phyloP scores from a whole-genome alignment of 2,888 invertebrate genomes.

The Oligia fasciuncula region DNA sequence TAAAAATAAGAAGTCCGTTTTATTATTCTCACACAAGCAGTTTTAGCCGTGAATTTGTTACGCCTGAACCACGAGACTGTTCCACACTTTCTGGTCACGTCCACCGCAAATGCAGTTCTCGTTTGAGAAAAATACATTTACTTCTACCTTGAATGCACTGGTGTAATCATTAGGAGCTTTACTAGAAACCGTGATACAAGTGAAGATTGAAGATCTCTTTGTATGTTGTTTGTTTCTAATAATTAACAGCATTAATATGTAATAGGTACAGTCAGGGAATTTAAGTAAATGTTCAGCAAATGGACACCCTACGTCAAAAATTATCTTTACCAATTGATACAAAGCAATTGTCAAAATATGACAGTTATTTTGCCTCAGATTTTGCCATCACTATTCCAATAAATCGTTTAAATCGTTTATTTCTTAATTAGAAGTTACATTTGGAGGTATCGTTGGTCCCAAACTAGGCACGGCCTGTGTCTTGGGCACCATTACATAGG shows the following conservation, averaged over 20 bases:
- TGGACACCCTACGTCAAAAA: no score
- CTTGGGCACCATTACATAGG: no score
- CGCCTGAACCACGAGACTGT: slow-evolving; percentile 13
- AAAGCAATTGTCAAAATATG: no score
- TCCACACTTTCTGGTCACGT: slow-evolving; percentile 67
- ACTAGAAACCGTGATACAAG: background rate
- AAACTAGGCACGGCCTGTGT: no score
- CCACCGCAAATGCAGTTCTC: slow-evolving; percentile 62
- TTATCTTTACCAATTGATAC: no score
- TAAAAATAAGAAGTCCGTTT: slow-evolving; percentile 30
- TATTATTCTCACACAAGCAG: slow-evolving; percentile 39
- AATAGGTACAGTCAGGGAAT: background rate
- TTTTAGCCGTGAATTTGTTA: slow-evolving; percentile 44
- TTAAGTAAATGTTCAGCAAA: no score
- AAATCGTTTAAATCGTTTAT: no score
- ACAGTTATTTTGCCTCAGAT: no score
- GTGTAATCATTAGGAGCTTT: slow-evolving; percentile 27
- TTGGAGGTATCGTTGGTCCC: no score
- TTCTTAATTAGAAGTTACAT: no score
- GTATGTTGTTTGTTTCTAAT: background rate
- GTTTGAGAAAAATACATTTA: slow-evolving; percentile 65
- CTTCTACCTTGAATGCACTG: slow-evolving; percentile 44
- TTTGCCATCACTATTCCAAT: no score
- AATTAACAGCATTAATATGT: background rate
- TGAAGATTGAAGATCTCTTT: background rate